phyloP scores from a whole-genome alignment of 2,113 vertebrate species.

The Aspidoscelis tigris region DNA sequence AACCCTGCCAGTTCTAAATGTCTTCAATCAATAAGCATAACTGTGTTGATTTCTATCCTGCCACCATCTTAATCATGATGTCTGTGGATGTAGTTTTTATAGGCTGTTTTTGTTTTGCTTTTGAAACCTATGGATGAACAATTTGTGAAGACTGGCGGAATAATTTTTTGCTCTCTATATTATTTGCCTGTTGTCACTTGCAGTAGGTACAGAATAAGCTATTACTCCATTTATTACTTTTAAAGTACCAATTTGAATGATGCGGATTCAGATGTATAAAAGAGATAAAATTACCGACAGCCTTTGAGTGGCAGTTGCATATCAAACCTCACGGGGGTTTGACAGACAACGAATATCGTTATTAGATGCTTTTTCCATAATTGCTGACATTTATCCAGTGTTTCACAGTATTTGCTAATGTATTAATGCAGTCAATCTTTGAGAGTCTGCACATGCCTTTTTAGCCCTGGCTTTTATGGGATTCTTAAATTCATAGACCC shows the following conservation, averaged over 20 bases:
- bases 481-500: constrained; percentile 93
- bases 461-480: constrained; percentile 92
- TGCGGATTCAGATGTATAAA: constrained; percentile 84
- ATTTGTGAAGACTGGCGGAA: constrained; percentile 62
- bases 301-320: constrained; percentile 88
- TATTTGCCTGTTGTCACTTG: constrained; percentile 79
- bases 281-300: constrained; percentile 85
- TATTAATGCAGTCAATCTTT: constrained; percentile 98
- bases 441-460: constrained; percentile 89
- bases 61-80: constrained; percentile 65
- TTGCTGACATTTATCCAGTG: constrained; percentile 99
- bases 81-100: constrained; percentile 48
- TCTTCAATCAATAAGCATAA: constrained; percentile 70
- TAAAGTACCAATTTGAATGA: constrained; percentile 81
- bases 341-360: constrained; percentile 96
- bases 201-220: constrained; percentile 74
- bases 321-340: constrained; percentile 90
- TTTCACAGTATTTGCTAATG: constrained; percentile 99
- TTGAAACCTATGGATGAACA: constrained; percentile 51
- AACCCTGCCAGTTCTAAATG: constrained; percentile 60
- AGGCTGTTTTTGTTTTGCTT: constrained; percentile 50
- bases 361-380: constrained; percentile 96
- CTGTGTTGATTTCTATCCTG: constrained; percentile 57
- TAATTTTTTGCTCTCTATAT: constrained; percentile 68
- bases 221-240: constrained; percentile 83